Conservation (phyloP, 2,113 vertebrate species). For the Jacana jacana region DNA sequence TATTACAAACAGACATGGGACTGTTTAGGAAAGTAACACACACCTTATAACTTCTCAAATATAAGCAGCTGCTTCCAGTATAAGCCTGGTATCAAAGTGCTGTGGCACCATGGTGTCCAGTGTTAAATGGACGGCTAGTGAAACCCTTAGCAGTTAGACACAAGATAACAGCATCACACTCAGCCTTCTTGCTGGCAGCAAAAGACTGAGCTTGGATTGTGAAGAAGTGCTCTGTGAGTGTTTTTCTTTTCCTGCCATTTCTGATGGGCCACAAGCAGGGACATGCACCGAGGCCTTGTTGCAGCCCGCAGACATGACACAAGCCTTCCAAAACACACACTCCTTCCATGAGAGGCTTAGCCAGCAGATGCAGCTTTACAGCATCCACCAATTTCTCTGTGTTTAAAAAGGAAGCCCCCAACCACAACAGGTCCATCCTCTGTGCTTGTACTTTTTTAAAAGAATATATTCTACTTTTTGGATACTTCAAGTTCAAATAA, state of each 20-base stretch:
- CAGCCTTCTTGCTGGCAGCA: background rate
- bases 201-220: background rate
- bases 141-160: background rate
- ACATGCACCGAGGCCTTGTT: background rate
- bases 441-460: background rate
- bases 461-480: conserved; percentile 9
- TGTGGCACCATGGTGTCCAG: background rate
- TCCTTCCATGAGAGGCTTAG: background rate
- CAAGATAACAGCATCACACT: background rate
- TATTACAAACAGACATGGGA: background rate
- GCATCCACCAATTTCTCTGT: background rate
- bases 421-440: background rate
- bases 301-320: background rate
- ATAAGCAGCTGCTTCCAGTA: background rate
- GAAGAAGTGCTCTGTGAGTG: background rate
- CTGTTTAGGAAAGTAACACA: background rate
- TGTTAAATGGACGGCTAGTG: background rate
- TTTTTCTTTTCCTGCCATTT: background rate
- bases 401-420: background rate
- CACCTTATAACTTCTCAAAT: background rate
- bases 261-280: conserved; percentile 1
- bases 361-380: background rate
- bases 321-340: background rate
- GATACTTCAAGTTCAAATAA: conserved; percentile 62
- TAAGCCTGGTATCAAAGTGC: background rate